Base-by-base conservation (phyloP, 2,797 vertebrate species). In the Silurus aristotelis region DNA sequence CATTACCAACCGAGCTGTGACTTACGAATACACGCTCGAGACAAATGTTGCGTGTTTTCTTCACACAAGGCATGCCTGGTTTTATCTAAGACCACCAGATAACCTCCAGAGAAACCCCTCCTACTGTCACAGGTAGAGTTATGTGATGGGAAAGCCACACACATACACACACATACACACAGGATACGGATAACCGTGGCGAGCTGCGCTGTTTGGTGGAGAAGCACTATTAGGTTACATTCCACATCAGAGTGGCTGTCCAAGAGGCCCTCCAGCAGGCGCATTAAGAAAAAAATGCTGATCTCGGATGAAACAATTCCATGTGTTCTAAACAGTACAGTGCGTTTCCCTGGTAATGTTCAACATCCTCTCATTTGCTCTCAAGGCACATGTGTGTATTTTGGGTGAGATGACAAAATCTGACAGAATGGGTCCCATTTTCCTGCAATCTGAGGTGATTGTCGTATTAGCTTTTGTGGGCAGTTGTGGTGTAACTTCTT, bases 201-300 rank as follows among this genome's bases (percentile, higher is more conserved):
- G 38, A 64, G 60, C 78, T 8, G 15, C n/a, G 14, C 15, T 48
- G 61, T 52, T 80, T 1, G n/a, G 43, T 12, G n/a, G 22, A 80
- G 78, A 66, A 80, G 78, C 43, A 7, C 61, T 80, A 80, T 90
- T 80, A 43, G 85, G 83, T 89, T 88, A 87, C 84, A 86, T 83
- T 89, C 79, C 60, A 82, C 87, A 89, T 89, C 67, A 60, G 88
- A 89, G 86, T 86, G 77, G 84, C 88, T 87, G 79, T 87, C 83
- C 79, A 71, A 86, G 75, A 85, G 86, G 73, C 87, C 88, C 82
- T 80, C 83, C 73, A 71, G 80, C 63, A 80, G 72, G 70, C 86
- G 77, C 80, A 87, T 89, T 73, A 6, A 79, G 8, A 10, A 56
- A 58, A 78, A 71, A 58, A 71, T 67, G 61, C 80, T 87, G 85